These are phyloP conservation scores for Dolichallabes microphthalmus DNA, from an alignment of 2,113 vertebrate species.

Conservation along the genomic window DNA sequence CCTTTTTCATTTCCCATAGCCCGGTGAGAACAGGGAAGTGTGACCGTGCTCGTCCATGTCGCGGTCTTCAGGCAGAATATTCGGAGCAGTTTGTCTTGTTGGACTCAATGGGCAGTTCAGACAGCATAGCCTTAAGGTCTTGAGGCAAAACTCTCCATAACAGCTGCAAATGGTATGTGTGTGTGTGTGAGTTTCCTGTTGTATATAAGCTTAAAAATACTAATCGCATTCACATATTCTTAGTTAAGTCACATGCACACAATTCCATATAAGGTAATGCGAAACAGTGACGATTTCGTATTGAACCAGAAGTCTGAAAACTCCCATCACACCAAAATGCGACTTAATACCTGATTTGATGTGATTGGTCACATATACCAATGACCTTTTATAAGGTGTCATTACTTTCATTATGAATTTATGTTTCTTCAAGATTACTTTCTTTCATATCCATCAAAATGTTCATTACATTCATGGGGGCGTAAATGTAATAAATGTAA, in stretches of 20 bases:
- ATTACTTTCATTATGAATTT: neutral
- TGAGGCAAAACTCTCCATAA: conserved; percentile 21
- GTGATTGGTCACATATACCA: neutral
- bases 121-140: conserved; percentile 13
- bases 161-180: neutral
- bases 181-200: neutral
- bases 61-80: conserved; percentile 31
- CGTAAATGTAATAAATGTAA: neutral
- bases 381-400: neutral
- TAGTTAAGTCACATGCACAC: neutral
- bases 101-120: conserved; percentile 37
- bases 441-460: neutral
- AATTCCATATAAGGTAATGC: neutral
- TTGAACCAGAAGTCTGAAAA: too few relatives aligned
- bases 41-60: conserved; percentile 28
- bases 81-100: conserved; percentile 62
- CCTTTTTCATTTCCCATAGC: conserved; percentile 58
- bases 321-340: too few relatives aligned
- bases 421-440: neutral
- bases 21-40: conserved; percentile 58
- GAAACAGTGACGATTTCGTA: neutral
- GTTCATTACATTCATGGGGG: neutral
- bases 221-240: neutral
- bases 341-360: too few relatives aligned
- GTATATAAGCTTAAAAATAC: neutral